Base-by-base conservation (phyloP, 2,888 invertebrate species). In the Exocentrus adspersus region DNA sequence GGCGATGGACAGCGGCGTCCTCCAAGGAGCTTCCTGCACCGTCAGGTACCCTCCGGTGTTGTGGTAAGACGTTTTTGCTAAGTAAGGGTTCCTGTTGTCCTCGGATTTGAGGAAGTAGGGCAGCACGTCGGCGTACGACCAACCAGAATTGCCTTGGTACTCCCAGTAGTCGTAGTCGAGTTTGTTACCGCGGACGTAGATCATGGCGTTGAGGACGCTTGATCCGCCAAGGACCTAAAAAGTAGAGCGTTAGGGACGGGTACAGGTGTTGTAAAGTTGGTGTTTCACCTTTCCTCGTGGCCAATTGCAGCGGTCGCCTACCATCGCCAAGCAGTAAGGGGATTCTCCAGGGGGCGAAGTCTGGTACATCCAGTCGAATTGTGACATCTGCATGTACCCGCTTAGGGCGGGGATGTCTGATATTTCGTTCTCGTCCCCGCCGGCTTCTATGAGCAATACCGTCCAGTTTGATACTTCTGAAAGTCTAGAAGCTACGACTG, bases 301-400 rank as follows among this genome's bases (percentile, higher is more conserved):
- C 95, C 94, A 95, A 82, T 93, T 93, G 81, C 94, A 95, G 65
- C 93, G 86, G 80, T 93, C 93, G 0, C 92, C 93, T 69, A 90
- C 88, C 94, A 95, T 94, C 5, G 92, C 94, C 66, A 92, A 87
- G 77, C 95, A 95, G 81, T 93, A 94, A n/a, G 90, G 88, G 48
- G 91, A 89, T 70, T 90, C 89, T 30, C 87, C 84, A 0, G 91
- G 90, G 0, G 93, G 92, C 2, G 92, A 90, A 1, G 95, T 95
- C 82, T 94, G 92, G 82, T 91, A 96, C 84, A 95, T 91, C 96
- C 96, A 96, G 83, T 96, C 95, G 80, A 95, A 87, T 28, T 94
- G 92, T 17, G 93, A 91, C 64, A 94, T 87, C 79, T 95, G 95
- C 19, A 90, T 87, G 81, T 94, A 95, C 10, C 92, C 93, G 17